phyloP scores from a whole-genome alignment of 2,797 vertebrate genomes.

The Myotis planiceps region DNA sequence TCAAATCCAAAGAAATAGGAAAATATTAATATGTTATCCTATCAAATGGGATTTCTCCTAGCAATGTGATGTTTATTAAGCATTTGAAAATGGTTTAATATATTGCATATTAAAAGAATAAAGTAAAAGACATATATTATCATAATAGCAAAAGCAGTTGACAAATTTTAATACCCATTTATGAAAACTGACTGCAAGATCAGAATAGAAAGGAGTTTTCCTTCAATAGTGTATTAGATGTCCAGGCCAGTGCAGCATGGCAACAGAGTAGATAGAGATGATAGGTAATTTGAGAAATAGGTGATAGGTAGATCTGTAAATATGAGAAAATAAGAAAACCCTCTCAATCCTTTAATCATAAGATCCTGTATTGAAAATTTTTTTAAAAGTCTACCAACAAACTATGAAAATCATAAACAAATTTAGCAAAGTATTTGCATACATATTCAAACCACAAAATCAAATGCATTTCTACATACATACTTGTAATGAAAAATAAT shows the following conservation, averaged over 20 bases:
- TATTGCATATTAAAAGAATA: neutral
- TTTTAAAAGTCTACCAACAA: neutral
- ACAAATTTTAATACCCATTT: neutral
- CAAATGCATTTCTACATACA: neutral
- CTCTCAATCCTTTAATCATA: neutral
- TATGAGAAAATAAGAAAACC: neutral
- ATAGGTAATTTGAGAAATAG: neutral
- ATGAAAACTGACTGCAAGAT: neutral
- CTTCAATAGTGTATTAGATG: neutral
- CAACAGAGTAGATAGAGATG: neutral
- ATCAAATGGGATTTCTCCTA: neutral
- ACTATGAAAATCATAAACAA: neutral
- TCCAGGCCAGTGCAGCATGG: neutral
- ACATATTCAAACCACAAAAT: neutral
- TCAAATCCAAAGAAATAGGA: neutral
- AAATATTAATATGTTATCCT: neutral
- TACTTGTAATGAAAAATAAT: neutral
- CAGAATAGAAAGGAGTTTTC: neutral
- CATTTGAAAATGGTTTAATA: neutral
- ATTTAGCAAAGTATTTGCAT: neutral
- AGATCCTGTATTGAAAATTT: neutral
- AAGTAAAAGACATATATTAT: neutral
- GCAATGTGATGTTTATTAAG: neutral
- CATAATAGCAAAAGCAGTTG: neutral
- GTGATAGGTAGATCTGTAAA: neutral